These are phyloP conservation scores for Caenorhabditis sinica DNA, from an alignment of 2,888 invertebrate species.

Conservation along the genomic window DNA sequence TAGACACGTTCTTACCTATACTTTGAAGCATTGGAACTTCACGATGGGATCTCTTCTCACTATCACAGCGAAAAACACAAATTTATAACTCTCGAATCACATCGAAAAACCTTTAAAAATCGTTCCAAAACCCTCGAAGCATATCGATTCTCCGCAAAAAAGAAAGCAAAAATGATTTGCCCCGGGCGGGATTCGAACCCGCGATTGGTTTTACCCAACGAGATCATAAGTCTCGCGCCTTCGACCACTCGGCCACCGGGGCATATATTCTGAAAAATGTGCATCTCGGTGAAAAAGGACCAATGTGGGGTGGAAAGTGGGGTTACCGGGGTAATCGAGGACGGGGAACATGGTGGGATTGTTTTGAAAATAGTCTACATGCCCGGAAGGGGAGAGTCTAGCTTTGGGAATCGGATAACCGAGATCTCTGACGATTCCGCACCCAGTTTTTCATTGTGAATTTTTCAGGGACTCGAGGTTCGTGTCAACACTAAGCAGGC, in stretches of 20 bases:
- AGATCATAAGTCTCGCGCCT: conserved; percentile 64
- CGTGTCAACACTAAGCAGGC: conserved; percentile 44
- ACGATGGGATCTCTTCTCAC: too few relatives aligned
- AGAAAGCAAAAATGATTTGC: conserved; percentile 11
- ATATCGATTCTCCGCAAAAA: too few relatives aligned
- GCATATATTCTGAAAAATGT: conserved; percentile 46
- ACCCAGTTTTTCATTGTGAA: too few relatives aligned
- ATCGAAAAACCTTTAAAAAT: too few relatives aligned
- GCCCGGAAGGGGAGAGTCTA: too few relatives aligned
- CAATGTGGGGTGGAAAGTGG: background rate
- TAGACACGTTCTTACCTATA: too few relatives aligned
- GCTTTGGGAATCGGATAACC: too few relatives aligned
- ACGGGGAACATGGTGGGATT: background rate
- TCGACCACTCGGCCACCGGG: conserved; percentile 64
- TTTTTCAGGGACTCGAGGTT: conserved; percentile 49
- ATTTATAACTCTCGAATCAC: too few relatives aligned
- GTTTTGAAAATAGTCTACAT: background rate
- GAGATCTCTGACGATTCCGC: too few relatives aligned
- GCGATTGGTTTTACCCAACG: conserved; percentile 57
- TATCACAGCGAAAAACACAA: too few relatives aligned
- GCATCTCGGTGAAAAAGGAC: conserved; percentile 4
- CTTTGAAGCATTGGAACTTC: too few relatives aligned
- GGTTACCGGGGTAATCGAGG: background rate
- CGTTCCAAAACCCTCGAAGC: too few relatives aligned
- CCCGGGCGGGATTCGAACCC: conserved; percentile 65